Conservation (phyloP, 2,888 invertebrate genomes). For the Melinaea marsaeus region DNA sequence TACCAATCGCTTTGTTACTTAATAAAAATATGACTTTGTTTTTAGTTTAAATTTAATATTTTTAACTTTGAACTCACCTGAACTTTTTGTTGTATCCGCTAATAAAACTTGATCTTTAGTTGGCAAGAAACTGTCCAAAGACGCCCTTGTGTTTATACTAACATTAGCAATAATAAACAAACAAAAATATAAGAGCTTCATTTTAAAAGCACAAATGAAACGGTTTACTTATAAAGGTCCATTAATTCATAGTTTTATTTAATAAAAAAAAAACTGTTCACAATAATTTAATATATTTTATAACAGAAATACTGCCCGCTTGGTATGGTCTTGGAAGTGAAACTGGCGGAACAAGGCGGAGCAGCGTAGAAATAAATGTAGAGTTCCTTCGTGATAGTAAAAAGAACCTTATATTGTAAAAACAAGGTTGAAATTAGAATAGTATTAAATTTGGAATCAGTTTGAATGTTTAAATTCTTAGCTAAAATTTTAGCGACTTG, state of each 20-base stretch:
- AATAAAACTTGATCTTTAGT: slow-evolving; percentile 50
- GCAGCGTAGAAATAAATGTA: slow-evolving; percentile 17
- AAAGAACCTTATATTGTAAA: neutral
- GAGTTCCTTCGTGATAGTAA: neutral
- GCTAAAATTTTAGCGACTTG: too few relatives aligned
- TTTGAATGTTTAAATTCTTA: neutral
- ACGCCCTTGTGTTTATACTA: slow-evolving; percentile 65
- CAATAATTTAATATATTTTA: slow-evolving; percentile 1
- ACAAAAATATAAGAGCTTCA: slow-evolving; percentile 61
- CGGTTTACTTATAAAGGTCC: neutral
- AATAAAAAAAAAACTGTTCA: slow-evolving; percentile 42
- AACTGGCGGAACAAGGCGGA: slow-evolving; percentile 28
- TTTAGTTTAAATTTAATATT: too few relatives aligned
- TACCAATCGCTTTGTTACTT: too few relatives aligned
- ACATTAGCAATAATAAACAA: slow-evolving; percentile 60
- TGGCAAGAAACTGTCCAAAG: slow-evolving; percentile 61
- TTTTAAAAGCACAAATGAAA: slow-evolving; percentile 35
- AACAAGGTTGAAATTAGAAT: neutral
- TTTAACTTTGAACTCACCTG: slow-evolving; percentile 44
- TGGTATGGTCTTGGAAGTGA: slow-evolving; percentile 24
- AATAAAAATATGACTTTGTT: too few relatives aligned
- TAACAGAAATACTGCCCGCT: slow-evolving; percentile 20
- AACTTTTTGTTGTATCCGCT: slow-evolving; percentile 57
- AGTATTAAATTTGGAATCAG: neutral
- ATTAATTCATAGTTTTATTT: neutral